Evolutionary conservation across 2,888 invertebrate genomes (phyloP).

Genomic region (Harpalus rubripes): DNA sequence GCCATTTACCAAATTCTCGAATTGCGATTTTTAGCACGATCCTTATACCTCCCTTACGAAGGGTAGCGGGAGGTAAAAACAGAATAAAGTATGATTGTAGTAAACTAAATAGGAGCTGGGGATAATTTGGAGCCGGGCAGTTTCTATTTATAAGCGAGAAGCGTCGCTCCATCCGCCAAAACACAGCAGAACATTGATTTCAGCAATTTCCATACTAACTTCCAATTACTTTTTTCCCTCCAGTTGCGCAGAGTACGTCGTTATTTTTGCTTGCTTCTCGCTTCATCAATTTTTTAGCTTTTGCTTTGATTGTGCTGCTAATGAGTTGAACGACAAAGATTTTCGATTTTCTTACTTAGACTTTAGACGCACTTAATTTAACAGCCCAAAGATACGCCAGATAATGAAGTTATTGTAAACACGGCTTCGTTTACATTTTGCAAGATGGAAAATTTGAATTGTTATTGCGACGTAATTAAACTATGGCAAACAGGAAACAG

Average conservation of each 20-base stretch:
- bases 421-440: constrained; percentile 43
- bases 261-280: constrained; percentile 64
- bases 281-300: constrained; percentile 61
- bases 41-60: too few relatives aligned
- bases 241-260: constrained; percentile 59
- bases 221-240: constrained; percentile 63
- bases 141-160: constrained; percentile 22
- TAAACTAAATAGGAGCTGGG: background rate
- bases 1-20: too few relatives aligned
- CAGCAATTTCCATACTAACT: constrained; percentile 59
- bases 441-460: constrained; percentile 45
- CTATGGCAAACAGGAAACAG: constrained; percentile 41
- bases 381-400: constrained; percentile 34
- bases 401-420: constrained; percentile 55
- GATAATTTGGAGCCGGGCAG: constrained; percentile 6
- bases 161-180: background rate
- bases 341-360: constrained; percentile 52
- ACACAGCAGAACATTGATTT: constrained; percentile 51
- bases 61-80: too few relatives aligned
- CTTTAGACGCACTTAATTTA: constrained; percentile 23
- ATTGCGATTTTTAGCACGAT: too few relatives aligned
- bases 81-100: background rate
- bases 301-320: constrained; percentile 59
- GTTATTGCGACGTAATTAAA: constrained; percentile 44
- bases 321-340: constrained; percentile 60